Percentiles rank a stretch among this genome's conserved stretches.
These are phyloP conservation scores for Digitonthophagus gazella DNA, from an alignment of 2,888 invertebrate genomes.

Conservation along the genomic window DNA sequence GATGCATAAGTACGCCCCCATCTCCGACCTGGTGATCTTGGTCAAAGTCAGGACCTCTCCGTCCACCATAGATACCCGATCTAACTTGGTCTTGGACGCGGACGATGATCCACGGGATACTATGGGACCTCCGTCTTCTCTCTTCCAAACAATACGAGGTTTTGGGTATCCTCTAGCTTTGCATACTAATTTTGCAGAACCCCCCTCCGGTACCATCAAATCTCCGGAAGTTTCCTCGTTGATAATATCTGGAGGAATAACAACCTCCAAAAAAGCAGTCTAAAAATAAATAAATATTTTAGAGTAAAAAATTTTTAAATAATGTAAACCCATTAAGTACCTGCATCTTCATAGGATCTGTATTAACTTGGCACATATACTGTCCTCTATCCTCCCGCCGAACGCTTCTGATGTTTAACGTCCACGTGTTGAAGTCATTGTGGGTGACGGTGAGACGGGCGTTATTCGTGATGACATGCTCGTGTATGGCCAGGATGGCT, in stretches of 20 bases:
- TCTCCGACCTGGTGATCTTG: slow-evolving; percentile 85
- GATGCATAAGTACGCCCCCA: slow-evolving; percentile 86
- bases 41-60: slow-evolving; percentile 79
- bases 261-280: slow-evolving; percentile 72
- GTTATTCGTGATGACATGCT: slow-evolving; percentile 92
- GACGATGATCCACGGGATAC: slow-evolving; percentile 58
- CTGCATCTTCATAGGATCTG: slow-evolving; percentile 93
- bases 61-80: slow-evolving; percentile 72
- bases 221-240: slow-evolving; percentile 90
- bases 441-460: slow-evolving; percentile 85
- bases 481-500: slow-evolving; percentile 89
- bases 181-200: slow-evolving; percentile 82
- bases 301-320: no score
- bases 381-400: slow-evolving; percentile 84
- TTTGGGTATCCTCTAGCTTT: slow-evolving; percentile 82
- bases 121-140: slow-evolving; percentile 83
- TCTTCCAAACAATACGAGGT: slow-evolving; percentile 81
- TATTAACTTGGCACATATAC: slow-evolving; percentile 95
- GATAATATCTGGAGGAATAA: slow-evolving; percentile 86
- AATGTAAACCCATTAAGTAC: no score
- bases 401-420: slow-evolving; percentile 81
- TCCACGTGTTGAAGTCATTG: slow-evolving; percentile 93
- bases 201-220: slow-evolving; percentile 93
- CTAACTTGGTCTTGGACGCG: slow-evolving; percentile 59
- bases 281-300: slow-evolving; percentile 4